Conservation (phyloP, 2,797 vertebrate genomes). For the Limnodromus scolopaceus region DNA sequence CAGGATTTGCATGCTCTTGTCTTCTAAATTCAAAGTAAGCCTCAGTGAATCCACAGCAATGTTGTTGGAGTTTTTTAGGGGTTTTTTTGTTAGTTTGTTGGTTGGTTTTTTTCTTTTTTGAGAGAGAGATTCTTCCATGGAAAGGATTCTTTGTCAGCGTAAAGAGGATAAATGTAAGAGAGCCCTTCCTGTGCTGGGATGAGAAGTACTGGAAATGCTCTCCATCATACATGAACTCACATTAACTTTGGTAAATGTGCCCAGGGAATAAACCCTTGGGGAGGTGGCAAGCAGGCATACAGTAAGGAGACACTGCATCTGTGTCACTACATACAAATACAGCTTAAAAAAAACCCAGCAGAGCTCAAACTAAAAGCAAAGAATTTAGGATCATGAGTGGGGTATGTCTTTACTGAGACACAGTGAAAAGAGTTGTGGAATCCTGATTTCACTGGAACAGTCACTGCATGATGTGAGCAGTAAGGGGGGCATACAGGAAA, state of each 20-base stretch:
- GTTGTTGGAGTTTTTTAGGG: no score
- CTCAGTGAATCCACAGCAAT: neutral
- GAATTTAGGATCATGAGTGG: neutral
- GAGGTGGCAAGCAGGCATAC: neutral
- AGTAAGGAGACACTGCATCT: neutral
- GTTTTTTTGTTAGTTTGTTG: neutral
- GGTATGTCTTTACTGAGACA: neutral
- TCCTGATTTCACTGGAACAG: neutral
- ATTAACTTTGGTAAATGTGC: neutral
- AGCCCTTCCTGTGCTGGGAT: neutral
- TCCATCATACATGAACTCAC: neutral
- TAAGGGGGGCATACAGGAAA: neutral
- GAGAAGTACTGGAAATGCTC: neutral
- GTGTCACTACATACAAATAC: neutral
- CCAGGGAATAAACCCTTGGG: neutral
- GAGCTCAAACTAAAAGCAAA: neutral
- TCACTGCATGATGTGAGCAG: neutral
- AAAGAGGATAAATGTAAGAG: neutral
- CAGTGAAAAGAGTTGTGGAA: neutral
- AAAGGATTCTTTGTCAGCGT: neutral
- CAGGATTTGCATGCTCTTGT: neutral
- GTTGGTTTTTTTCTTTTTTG: neutral
- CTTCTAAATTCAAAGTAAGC: neutral
- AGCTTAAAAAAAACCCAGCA: neutral
- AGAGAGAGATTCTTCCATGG: neutral